Base-by-base conservation (phyloP, 30 jellyfish, hydroid and myxozoan genomes). In the Nemopilema nomurai region DNA sequence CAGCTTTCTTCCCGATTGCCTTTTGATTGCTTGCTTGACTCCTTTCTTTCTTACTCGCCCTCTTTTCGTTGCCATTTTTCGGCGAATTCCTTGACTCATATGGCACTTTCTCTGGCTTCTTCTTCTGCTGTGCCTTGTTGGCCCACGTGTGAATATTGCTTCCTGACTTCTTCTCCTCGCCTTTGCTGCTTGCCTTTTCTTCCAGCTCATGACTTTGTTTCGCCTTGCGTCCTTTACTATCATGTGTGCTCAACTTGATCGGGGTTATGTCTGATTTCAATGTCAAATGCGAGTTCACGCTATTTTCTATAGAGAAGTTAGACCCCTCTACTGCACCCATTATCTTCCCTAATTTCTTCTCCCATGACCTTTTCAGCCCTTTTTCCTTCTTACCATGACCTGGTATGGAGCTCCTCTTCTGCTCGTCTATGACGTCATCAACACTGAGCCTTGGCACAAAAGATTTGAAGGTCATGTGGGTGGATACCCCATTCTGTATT, bases 391-490 rank as follows among this genome's bases (percentile, higher is more conserved):
- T 67, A 28, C n/a, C 57, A 33, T 33, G 27, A 4, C 32, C 52
- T 0, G 87, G 87, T 25, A 78, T 78, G 21, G 87, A 62, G 69
- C 94, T 85, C 29, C 90, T 76, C 63, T 87, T 87, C 28, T 87
- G 89, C 30, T 87, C 96, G 71, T 77, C 87, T 16, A 87, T 71
- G 50, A 87, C 71, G 67, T 70, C 87, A 18, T 72, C 90, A 30
- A 31, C 19, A 28, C 30, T 71, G 31, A 30, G 80, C n/a, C 76
- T 67, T 19, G 90, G 90, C 22, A 87, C 75, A 13, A 20, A 49
- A 19, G 96, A 87, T 64, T 87, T 87, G 69, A 87, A 87, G 23
- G 96, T 77, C 67, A 78, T 41, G n/a, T 87, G 96, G 13, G 89
- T 74, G 29, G 25, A 68, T 51, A 87, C 96, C 13, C 88, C 88